Percentiles rank a stretch among this genome's conserved stretches.
Evolutionary conservation across 1,140 invertebrate species (phyloP).

Genomic region (Tenebrio molitor): DNA sequence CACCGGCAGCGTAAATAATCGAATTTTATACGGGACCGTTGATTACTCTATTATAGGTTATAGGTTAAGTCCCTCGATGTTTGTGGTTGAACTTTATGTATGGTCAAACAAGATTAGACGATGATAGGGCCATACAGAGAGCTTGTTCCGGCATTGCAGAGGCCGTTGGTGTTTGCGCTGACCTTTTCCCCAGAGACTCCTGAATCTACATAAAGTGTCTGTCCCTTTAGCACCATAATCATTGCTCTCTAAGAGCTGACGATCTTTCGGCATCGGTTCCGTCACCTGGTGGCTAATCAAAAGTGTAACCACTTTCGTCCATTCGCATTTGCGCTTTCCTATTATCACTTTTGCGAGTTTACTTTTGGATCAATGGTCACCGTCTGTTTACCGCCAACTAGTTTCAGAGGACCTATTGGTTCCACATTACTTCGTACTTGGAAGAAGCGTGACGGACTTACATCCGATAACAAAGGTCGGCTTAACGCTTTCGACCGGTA

Average conservation of each 20-base stretch:
- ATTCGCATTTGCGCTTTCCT: constrained; percentile 5
- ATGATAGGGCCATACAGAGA: constrained; percentile 37
- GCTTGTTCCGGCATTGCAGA: constrained; percentile 38
- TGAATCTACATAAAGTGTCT: constrained; percentile 40
- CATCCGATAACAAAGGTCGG: constrained; percentile 46
- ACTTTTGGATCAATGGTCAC: constrained; percentile 33
- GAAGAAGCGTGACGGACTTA: constrained; percentile 45
- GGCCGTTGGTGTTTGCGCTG: constrained; percentile 31
- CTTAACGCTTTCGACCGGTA: constrained; percentile 47
- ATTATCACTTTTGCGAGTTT: constrained; percentile 24
- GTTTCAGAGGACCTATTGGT: constrained; percentile 43
- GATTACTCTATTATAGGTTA: constrained; percentile 40
- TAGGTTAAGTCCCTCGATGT: constrained; percentile 39
- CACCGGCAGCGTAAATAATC: constrained; percentile 20
- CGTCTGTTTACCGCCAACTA: constrained; percentile 44
- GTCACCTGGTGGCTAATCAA: constrained; percentile 1
- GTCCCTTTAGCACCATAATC: constrained; percentile 38
- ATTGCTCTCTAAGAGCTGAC: constrained; percentile 34
- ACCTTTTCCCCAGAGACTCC: constrained; percentile 32
- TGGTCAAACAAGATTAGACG: constrained; percentile 40
- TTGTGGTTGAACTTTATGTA: constrained; percentile 35
- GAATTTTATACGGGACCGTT: constrained; percentile 33
- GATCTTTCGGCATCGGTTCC: neutral
- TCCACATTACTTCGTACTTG: constrained; percentile 46
- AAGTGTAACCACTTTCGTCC: neutral